Evolutionary conservation across 1,140 invertebrate genomes (phyloP), one percentile per base, ranked within the genome.

Genomic region (Meloidogyne floridensis): DNA sequence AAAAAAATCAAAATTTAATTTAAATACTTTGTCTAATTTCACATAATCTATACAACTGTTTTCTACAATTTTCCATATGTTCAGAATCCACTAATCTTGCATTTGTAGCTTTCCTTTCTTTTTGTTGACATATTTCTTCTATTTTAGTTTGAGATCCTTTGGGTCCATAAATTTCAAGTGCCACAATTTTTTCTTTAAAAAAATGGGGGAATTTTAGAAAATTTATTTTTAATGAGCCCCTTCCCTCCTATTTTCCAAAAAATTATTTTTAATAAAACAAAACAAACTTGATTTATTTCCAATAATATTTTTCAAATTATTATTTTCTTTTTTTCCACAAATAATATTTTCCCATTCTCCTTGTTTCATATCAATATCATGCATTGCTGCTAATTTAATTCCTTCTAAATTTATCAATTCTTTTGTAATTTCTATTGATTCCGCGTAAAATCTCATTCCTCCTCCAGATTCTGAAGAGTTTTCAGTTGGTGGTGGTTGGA

Each of bases 1-100:
- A 65, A 65, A 65, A 65, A 4, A 65, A 65, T 47, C 47, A 47
- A 65, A 7, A n/a, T 0, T 32, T 32, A n/a, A 7, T 15, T 77
- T 56, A 79, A 32, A 79, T 79, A 43, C n/a, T 80, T 53, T 75
- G 54, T 53, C 73, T 77, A 20, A 85, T 81, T 76, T 86, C 84
- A 42, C 72, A 77, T 13, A 85, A 59, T 10, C 84, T 81, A 79
- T 85, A 81, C 13, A 85, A 51, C 18, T 83, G 86, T 70, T 77
- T 77, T 72, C 51, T 80, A 69, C 84, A 84, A 10, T 78, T 47
- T 7, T 78, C 84, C 42, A 76, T 80, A 20, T 70, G 53, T 43
- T 82, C 77, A 15, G 47, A 79, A 18, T 51, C 42, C 18, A 86
- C 71, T 10, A 82, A 3, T 65, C 83, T 47, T 20, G 76, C 81